Evolutionary conservation across 1,140 invertebrate genomes (phyloP).

Genomic region (Neotoxoptera formosana): DNA sequence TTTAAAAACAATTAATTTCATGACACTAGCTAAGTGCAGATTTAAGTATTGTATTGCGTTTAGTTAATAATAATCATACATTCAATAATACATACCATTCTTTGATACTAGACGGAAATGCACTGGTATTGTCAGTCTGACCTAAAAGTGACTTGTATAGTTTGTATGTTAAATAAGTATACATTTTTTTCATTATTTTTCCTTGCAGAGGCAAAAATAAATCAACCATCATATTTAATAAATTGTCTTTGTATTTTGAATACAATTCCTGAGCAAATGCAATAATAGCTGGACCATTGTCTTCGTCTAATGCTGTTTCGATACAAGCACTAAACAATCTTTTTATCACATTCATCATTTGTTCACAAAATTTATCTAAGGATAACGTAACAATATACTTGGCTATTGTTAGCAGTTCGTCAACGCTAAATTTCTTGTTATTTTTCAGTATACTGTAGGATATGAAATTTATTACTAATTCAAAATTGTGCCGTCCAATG

Average conservation of each 20-base stretch:
- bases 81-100: constrained; percentile 30
- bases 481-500: background rate
- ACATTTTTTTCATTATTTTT: background rate
- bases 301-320: background rate
- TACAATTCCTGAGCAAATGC: constrained; percentile 20
- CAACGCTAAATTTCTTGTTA: background rate
- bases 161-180: background rate
- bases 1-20: too few relatives aligned
- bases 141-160: too few relatives aligned
- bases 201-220: constrained; percentile 21
- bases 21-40: background rate
- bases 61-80: background rate
- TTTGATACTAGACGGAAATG: background rate
- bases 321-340: constrained; percentile 27
- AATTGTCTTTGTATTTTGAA: background rate
- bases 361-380: background rate
- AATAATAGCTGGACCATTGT: background rate
- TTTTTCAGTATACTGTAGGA: background rate
- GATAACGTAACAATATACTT: background rate
- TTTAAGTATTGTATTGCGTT: background rate
- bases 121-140: too few relatives aligned
- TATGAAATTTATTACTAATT: constrained; percentile 20
- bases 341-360: constrained; percentile 31
- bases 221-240: background rate
- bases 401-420: background rate